A percentile compares a stretch with the other conserved stretches of the same genome.
Evolutionary conservation across 2,113 vertebrate species (phyloP).

Genomic region (Casuarius casuarius): DNA sequence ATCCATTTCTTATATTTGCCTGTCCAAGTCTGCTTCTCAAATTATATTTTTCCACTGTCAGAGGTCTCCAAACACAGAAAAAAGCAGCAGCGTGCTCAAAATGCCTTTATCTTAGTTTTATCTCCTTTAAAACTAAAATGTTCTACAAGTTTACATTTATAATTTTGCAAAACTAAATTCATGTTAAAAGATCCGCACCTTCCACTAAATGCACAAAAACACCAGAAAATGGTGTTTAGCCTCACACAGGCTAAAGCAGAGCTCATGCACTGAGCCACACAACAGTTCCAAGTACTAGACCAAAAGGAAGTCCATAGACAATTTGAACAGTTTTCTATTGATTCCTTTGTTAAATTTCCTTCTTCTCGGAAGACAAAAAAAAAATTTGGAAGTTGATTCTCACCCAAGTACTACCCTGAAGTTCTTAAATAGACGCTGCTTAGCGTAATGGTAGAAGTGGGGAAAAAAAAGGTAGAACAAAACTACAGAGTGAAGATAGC

Average conservation of each 20-base stretch:
- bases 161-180: not conserved
- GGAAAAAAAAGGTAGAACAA: not conserved
- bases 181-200: not conserved
- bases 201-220: not conserved
- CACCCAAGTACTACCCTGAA: not conserved
- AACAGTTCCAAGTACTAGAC: not conserved
- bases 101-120: not conserved
- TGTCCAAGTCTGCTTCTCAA: not conserved
- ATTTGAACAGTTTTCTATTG: not conserved
- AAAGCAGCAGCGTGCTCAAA: not conserved
- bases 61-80: not conserved
- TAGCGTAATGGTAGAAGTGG: not conserved
- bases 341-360: not conserved
- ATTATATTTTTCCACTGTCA: not conserved
- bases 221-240: not conserved
- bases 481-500: not conserved
- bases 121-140: not conserved
- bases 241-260: not conserved
- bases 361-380: not conserved
- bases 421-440: not conserved
- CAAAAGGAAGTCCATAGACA: not conserved
- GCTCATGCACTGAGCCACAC: fast-evolving
- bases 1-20: not conserved
- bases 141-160: not conserved
- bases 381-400: not conserved